Percentiles rank a stretch among this genome's conserved stretches.
Conservation (phyloP, 2,888 invertebrate species). For the Petrolisthes manimaculis region DNA sequence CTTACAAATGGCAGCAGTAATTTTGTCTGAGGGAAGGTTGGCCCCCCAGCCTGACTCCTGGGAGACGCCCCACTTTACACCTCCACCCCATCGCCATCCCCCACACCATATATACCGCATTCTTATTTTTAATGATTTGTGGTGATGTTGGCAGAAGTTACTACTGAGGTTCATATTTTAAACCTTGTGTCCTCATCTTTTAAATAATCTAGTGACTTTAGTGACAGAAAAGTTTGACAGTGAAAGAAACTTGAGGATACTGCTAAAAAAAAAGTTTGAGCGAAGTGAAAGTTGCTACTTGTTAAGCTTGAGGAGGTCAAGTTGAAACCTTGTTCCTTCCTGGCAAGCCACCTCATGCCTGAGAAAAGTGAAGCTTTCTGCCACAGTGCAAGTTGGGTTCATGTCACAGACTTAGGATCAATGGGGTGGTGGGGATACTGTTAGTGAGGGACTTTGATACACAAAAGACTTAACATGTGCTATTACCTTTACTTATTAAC, state of each 20-base stretch:
- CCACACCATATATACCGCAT: constrained; percentile 26
- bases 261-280: constrained; percentile 10
- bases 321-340: constrained; percentile 54
- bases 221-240: background rate
- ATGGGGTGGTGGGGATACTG: constrained; percentile 21
- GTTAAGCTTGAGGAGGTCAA: constrained; percentile 30
- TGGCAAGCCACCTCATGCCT: background rate
- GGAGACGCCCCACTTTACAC: background rate
- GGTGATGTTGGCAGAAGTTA: constrained; percentile 41
- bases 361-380: background rate
- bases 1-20: constrained; percentile 55
- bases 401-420: background rate
- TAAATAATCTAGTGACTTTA: constrained; percentile 17
- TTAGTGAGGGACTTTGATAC: constrained; percentile 9
- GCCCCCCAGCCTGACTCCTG: constrained; percentile 1
- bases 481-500: constrained; percentile 33
- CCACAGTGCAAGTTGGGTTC: background rate
- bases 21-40: constrained; percentile 48
- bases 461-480: constrained; percentile 25
- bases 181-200: constrained; percentile 28
- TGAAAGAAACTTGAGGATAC: background rate
- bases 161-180: constrained; percentile 35
- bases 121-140: constrained; percentile 48
- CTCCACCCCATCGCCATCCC: background rate
- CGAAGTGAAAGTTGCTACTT: constrained; percentile 9